phyloP scores from a whole-genome alignment of 2,888 invertebrate species.

The Sicus ferrugineus region DNA sequence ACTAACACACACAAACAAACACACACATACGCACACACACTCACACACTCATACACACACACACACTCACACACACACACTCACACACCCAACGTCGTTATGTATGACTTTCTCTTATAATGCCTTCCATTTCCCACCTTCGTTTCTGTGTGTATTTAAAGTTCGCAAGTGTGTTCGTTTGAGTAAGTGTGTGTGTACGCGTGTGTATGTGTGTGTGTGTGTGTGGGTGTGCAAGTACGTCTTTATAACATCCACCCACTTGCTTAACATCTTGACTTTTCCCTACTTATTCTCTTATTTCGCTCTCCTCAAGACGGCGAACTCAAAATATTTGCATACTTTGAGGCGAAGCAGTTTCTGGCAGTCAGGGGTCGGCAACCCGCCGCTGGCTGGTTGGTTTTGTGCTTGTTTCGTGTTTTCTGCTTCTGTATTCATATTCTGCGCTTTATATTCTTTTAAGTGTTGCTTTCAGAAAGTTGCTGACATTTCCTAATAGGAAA shows the following conservation, averaged over 20 bases:
- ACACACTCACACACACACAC: neutral
- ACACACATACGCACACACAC: neutral
- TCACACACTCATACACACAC: neutral
- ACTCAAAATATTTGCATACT: constrained; percentile 2
- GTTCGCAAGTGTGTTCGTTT: neutral
- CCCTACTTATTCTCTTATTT: neutral
- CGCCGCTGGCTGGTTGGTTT: too few relatives aligned
- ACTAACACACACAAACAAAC: too few relatives aligned
- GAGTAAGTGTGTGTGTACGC: neutral
- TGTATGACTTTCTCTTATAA: neutral
- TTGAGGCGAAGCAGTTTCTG: neutral
- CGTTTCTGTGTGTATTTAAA: neutral
- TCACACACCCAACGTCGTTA: neutral
- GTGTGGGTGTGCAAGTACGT: neutral
- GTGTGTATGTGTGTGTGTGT: neutral
- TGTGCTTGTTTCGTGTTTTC: too few relatives aligned
- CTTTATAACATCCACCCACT: neutral
- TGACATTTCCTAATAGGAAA: too few relatives aligned
- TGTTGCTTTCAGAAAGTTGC: too few relatives aligned
- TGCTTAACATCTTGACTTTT: neutral
- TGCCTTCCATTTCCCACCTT: neutral
- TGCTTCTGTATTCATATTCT: too few relatives aligned
- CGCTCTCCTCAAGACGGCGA: neutral
- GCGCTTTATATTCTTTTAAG: too few relatives aligned
- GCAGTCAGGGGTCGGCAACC: neutral